Conservation (phyloP, 1,140 invertebrate genomes). For the Ceratina japonica region DNA sequence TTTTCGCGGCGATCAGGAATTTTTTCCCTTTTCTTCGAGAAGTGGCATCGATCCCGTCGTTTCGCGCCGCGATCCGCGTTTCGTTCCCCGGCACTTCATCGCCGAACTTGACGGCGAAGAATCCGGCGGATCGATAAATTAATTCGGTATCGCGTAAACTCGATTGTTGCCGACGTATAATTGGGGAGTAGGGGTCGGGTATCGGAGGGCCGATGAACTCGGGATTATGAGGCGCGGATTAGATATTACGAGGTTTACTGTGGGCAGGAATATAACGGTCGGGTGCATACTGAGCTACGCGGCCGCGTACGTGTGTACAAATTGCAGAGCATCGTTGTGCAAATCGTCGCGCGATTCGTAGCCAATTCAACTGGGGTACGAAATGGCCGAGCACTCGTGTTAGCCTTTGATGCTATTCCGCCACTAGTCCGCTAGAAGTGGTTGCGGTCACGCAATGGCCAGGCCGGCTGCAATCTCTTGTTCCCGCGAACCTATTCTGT, state of each 20-base stretch:
- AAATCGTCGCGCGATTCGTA: conserved; percentile 52
- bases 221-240: not conserved
- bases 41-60: not conserved
- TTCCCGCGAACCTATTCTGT: not conserved
- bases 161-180: not conserved
- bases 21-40: not conserved
- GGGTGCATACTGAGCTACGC: not conserved
- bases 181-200: not conserved
- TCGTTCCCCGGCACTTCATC: not conserved
- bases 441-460: conserved; percentile 48
- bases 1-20: no score
- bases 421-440: conserved; percentile 32
- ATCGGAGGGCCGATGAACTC: conserved; percentile 10
- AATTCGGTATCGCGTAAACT: not conserved
- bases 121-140: not conserved
- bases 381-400: conserved; percentile 44
- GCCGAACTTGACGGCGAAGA: not conserved
- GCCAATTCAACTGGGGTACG: conserved; percentile 44
- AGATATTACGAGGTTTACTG: conserved; percentile 26
- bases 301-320: conserved; percentile 3
- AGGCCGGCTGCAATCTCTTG: conserved; percentile 23
- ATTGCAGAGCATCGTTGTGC: conserved; percentile 27
- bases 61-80: conserved; percentile 1
- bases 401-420: conserved; percentile 40
- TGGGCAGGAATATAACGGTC: no score